Evolutionary conservation across 2,888 invertebrate genomes (phyloP).

Genomic region (Drosophila helvetica): DNA sequence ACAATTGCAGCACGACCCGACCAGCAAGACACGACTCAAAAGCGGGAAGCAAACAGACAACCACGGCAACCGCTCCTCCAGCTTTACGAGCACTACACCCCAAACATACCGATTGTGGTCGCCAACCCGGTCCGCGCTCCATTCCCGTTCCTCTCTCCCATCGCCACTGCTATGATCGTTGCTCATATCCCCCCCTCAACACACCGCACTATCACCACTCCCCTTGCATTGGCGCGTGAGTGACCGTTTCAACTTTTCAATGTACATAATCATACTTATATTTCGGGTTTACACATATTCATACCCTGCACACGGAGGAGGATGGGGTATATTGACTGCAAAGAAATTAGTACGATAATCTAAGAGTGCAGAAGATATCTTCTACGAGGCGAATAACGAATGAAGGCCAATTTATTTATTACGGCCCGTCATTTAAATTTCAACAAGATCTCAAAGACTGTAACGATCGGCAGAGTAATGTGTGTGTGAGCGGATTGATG

Average conservation of each 20-base stretch:
- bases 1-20: constrained; percentile 68
- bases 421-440: neutral
- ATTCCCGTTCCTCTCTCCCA: constrained; percentile 21
- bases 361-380: neutral
- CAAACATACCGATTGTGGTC: constrained; percentile 63
- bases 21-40: constrained; percentile 38
- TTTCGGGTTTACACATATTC: constrained; percentile 48
- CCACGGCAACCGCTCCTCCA: constrained; percentile 70
- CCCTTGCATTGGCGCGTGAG: constrained; percentile 65
- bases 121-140: constrained; percentile 50
- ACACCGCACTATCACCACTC: constrained; percentile 2
- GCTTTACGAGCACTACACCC: constrained; percentile 45
- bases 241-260: constrained; percentile 71
- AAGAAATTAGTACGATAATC: too few relatives aligned
- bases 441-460: neutral
- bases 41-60: constrained; percentile 75
- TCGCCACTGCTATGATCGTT: constrained; percentile 7
- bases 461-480: too few relatives aligned
- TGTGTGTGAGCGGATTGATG: too few relatives aligned
- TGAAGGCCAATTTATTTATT: neutral
- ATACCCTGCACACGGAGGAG: constrained; percentile 2
- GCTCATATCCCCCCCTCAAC: constrained; percentile 1
- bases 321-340: neutral
- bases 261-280: constrained; percentile 63
- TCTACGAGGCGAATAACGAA: too few relatives aligned